Conservation (phyloP, 2,888 invertebrate species). For the Tenodera sinensis region DNA sequence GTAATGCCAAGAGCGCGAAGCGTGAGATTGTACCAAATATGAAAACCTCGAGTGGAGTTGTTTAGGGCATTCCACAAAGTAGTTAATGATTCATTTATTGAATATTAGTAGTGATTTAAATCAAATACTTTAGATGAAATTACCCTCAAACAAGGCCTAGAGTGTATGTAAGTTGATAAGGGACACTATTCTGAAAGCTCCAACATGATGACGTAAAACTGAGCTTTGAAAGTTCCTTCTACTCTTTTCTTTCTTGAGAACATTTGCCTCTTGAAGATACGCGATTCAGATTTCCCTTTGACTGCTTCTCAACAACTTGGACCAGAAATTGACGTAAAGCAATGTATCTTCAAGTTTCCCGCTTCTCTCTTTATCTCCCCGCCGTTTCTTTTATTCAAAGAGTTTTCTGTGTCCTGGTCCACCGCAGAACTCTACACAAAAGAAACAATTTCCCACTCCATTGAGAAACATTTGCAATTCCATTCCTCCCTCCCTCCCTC, state of each 20-base stretch:
- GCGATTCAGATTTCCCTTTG: not conserved
- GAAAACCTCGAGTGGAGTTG: too few relatives aligned
- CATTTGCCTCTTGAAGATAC: not conserved
- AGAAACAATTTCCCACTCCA: conserved; percentile 15
- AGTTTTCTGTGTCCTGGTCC: not conserved
- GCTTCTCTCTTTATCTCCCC: not conserved
- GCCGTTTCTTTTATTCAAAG: not conserved
- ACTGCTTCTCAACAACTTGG: not conserved
- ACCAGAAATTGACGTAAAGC: not conserved
- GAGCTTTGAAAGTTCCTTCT: not conserved
- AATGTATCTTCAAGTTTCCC: not conserved
- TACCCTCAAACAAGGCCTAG: too few relatives aligned
- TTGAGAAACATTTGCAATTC: conserved; percentile 23
- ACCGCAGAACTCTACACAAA: not conserved
- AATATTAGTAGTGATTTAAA: too few relatives aligned
- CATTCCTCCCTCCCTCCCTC: not conserved
- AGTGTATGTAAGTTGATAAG: too few relatives aligned
- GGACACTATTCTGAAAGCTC: too few relatives aligned
- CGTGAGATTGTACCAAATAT: too few relatives aligned
- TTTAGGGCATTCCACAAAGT: too few relatives aligned
- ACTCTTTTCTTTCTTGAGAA: not conserved
- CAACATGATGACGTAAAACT: not conserved
- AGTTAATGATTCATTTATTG: too few relatives aligned
- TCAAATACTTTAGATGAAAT: too few relatives aligned
- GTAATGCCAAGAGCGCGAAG: too few relatives aligned